Conservation (phyloP, 2,888 invertebrate genomes). For the Acronicta psi region DNA sequence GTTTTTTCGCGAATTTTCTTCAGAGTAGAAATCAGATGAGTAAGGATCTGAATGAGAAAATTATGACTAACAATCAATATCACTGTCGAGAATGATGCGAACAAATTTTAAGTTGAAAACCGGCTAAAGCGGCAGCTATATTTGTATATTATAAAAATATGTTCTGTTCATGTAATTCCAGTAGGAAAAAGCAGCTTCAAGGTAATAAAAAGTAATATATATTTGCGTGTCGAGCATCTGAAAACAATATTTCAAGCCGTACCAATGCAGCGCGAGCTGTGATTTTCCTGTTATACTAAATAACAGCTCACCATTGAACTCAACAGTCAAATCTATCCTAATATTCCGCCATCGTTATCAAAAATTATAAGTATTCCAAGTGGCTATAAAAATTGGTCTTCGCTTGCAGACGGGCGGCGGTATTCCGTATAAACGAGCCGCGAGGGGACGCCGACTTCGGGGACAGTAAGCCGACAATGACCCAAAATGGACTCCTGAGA, state of each 20-base stretch:
- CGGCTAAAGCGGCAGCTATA: too few species aligned
- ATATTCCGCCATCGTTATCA: constrained; percentile 7
- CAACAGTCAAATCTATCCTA: constrained; percentile 7
- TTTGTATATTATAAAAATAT: too few species aligned
- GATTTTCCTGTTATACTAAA: background rate
- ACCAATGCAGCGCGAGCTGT: constrained; percentile 1
- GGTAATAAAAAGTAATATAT: too few species aligned
- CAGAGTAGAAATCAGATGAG: too few species aligned
- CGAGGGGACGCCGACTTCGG: background rate
- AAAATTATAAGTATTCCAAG: constrained; percentile 7
- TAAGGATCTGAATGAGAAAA: too few species aligned
- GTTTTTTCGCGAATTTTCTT: too few species aligned
- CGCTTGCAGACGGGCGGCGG: constrained; percentile 12
- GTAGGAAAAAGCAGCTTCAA: too few species aligned
- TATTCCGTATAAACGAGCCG: constrained; percentile 14
- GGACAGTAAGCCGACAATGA: constrained; percentile 10
- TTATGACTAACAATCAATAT: too few species aligned
- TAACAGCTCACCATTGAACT: background rate
- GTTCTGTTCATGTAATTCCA: too few species aligned
- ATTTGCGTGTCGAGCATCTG: too few species aligned
- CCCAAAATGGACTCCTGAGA: constrained; percentile 10
- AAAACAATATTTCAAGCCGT: background rate
- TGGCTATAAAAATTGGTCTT: constrained; percentile 26
- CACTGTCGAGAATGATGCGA: too few species aligned
- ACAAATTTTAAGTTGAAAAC: too few species aligned